Conservation (phyloP, 92 coral and sea anemone species). For the Epizoanthus illoricatus region DNA sequence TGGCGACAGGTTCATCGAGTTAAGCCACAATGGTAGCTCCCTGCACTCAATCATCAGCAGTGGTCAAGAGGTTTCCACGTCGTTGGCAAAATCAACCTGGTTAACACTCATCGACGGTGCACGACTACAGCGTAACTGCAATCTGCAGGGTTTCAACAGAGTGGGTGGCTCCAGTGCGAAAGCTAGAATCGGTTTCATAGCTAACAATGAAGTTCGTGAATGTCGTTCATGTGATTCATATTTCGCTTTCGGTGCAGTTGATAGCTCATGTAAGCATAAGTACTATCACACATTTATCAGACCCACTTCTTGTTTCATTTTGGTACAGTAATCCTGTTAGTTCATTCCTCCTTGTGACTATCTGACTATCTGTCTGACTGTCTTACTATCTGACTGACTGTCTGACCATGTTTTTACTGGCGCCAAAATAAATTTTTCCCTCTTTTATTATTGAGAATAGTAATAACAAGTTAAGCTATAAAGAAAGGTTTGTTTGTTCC, state of each 20-base stretch:
- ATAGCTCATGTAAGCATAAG: neutral
- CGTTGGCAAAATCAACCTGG: neutral
- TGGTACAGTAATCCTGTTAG: neutral
- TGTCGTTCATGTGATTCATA: slow-evolving; percentile 4
- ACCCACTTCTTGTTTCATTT: slow-evolving; percentile 5
- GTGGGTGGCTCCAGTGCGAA: neutral
- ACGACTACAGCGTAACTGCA: neutral
- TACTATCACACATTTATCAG: no score
- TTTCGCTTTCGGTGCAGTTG: neutral
- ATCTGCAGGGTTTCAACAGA: slow-evolving; percentile 13
- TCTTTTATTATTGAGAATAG: no score
- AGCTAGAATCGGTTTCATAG: slow-evolving; percentile 7
- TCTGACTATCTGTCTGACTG: no score
- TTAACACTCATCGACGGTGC: neutral
- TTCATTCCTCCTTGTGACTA: no score
- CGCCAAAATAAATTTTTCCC: no score
- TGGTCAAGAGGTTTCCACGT: neutral
- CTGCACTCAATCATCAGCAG: neutral
- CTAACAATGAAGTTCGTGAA: neutral
- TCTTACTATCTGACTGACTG: no score
- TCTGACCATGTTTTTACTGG: no score
- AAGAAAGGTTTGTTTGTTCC: no score
- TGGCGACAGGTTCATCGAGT: neutral
- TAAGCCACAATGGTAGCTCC: slow-evolving; percentile 13
- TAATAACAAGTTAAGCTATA: no score